Conservation (phyloP, 2,113 vertebrate genomes). For the Saccopteryx bilineata region DNA sequence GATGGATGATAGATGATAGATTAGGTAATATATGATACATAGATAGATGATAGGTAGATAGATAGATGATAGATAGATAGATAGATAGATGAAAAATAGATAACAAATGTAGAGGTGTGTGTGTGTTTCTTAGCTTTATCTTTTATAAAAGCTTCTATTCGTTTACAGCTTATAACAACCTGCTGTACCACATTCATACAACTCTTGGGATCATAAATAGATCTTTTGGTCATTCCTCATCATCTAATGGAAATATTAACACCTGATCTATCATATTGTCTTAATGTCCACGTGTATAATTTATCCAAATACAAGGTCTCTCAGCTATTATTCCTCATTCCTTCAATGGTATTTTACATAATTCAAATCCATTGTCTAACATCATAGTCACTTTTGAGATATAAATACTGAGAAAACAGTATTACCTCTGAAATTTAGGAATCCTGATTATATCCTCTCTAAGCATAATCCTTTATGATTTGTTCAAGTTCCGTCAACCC, state of each 20-base stretch:
- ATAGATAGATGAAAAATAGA: background rate
- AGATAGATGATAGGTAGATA: background rate
- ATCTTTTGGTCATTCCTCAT: background rate
- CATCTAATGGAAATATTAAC: background rate
- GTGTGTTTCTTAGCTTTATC: background rate
- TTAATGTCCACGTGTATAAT: background rate
- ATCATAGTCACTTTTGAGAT: background rate
- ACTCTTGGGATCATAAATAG: background rate
- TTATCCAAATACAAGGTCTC: background rate
- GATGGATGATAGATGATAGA: background rate
- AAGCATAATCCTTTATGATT: background rate
- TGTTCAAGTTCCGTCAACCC: background rate
- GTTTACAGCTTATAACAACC: background rate
- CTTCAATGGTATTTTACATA: background rate
- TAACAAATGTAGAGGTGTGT: background rate
- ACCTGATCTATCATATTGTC: background rate
- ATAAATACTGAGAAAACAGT: background rate
- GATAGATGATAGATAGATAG: background rate
- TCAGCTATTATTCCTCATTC: background rate
- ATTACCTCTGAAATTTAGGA: background rate
- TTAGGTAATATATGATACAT: no score
- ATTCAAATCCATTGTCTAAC: background rate
- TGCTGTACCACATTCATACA: background rate
- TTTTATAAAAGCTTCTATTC: background rate
- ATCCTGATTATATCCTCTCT: background rate